Conservation (phyloP, 2,113 vertebrate genomes). For the Peromyscus californicus region DNA sequence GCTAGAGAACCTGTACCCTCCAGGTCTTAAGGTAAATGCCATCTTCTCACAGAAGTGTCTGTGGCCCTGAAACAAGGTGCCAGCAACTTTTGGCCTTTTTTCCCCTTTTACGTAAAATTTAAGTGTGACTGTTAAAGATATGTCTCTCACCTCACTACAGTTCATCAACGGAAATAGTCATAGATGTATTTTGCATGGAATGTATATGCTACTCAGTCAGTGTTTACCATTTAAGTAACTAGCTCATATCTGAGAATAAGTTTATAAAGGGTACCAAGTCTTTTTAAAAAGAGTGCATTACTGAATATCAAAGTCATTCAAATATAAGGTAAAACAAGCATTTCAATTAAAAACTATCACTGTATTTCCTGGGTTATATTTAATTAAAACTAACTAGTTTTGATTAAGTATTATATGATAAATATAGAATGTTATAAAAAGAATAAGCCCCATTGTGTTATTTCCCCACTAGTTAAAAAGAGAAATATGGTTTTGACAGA, state of each 20-base stretch:
- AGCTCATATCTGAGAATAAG: conserved; percentile 41
- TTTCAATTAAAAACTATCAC: conserved; percentile 42
- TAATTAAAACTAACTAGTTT: neutral
- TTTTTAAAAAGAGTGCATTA: conserved; percentile 10
- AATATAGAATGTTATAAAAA: conserved; percentile 11
- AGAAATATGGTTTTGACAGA: conserved; percentile 17
- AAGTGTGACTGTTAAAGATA: conserved; percentile 25
- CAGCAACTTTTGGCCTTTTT: neutral
- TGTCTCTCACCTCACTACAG: neutral
- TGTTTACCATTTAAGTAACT: conserved; percentile 5
- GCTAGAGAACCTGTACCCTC: neutral
- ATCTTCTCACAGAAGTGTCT: neutral
- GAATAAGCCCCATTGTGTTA: neutral
- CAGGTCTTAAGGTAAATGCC: neutral
- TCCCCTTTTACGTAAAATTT: neutral
- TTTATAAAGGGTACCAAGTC: conserved; percentile 22
- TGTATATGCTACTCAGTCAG: neutral
- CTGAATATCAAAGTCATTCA: conserved; percentile 1
- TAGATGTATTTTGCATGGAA: neutral
- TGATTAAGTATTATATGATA: neutral
- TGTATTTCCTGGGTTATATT: neutral
- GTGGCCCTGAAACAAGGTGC: neutral
- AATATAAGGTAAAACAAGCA: neutral
- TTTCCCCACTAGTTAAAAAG: neutral
- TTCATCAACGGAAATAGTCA: conserved; percentile 6